A percentile compares a stretch with the other conserved stretches of the same genome.
These are phyloP conservation scores for Callimorpha dominula DNA, from an alignment of 2,888 invertebrate genomes.

Conservation along the genomic window DNA sequence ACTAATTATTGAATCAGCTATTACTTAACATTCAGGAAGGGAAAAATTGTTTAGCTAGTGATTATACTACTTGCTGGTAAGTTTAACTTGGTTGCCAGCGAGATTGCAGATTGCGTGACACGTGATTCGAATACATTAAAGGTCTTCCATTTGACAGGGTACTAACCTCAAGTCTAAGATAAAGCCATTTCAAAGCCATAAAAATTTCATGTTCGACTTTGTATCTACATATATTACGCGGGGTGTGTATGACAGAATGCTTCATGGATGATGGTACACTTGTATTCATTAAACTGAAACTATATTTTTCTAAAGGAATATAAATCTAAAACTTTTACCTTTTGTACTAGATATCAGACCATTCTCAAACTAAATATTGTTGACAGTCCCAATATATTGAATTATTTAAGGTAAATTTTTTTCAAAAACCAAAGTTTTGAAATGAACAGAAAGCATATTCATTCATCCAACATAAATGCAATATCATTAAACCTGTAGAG, in stretches of 20 bases:
- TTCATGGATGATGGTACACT: not conserved
- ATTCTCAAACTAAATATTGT: not conserved
- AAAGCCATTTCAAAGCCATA: slow-evolving; percentile 3
- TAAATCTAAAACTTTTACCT: not conserved
- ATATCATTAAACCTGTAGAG: too few relatives aligned
- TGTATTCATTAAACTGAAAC: not conserved
- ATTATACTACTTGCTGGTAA: slow-evolving; percentile 20
- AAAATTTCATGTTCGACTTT: too few relatives aligned
- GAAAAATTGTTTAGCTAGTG: not conserved
- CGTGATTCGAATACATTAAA: slow-evolving; percentile 64
- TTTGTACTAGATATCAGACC: too few relatives aligned
- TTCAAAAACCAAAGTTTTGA: too few relatives aligned
- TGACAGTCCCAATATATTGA: too few relatives aligned
- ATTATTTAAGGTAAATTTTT: too few relatives aligned
- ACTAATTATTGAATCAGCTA: too few relatives aligned
- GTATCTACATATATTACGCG: not conserved
- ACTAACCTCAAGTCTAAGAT: slow-evolving; percentile 6
- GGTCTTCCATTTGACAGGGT: slow-evolving; percentile 25
- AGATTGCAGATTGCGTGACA: slow-evolving; percentile 25
- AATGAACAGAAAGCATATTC: too few relatives aligned
- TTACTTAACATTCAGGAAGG: too few relatives aligned
- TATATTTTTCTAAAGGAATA: not conserved
- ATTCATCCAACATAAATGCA: too few relatives aligned
- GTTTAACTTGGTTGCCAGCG: slow-evolving; percentile 17
- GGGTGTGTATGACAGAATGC: slow-evolving; percentile 1